Evolutionary conservation across 30 jellyfish, hydroid and myxozoan species (phyloP).

Genomic region (Morbakka virulenta): DNA sequence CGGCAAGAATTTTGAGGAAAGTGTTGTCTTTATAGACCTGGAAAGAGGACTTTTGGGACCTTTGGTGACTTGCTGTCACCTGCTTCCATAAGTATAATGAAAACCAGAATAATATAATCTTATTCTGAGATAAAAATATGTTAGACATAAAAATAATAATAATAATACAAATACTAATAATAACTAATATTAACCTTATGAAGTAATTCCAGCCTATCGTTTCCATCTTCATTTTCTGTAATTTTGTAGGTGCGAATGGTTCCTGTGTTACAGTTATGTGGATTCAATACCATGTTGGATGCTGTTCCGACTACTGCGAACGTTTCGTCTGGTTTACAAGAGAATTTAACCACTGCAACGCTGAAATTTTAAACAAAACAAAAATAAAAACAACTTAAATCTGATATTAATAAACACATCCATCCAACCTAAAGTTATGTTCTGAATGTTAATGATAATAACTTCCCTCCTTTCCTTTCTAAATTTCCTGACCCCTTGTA

Average conservation of each 20-base stretch:
- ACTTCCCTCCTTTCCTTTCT: no score
- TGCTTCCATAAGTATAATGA: no score
- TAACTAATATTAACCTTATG: slow-evolving; percentile 81
- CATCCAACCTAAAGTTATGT: neutral
- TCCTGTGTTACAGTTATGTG: slow-evolving; percentile 79
- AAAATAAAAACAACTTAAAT: neutral
- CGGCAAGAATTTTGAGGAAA: no score
- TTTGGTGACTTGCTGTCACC: no score
- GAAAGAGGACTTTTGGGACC: no score
- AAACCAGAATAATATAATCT: no score
- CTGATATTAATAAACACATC: neutral
- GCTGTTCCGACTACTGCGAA: slow-evolving; percentile 92
- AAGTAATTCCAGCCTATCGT: slow-evolving; percentile 55
- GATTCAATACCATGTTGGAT: slow-evolving; percentile 67
- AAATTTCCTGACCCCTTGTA: no score
- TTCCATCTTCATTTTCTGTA: slow-evolving; percentile 55
- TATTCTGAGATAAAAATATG: no score
- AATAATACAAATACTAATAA: neutral
- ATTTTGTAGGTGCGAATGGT: slow-evolving; percentile 76
- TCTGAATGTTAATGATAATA: neutral
- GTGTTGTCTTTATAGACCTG: no score
- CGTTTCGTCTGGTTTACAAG: slow-evolving; percentile 86
- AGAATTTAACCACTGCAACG: slow-evolving; percentile 79
- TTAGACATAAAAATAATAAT: no score
- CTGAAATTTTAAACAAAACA: slow-evolving; percentile 50